These are phyloP conservation scores for Orussus abietinus DNA, from an alignment of 1,140 invertebrate genomes.

Conservation along the genomic window DNA sequence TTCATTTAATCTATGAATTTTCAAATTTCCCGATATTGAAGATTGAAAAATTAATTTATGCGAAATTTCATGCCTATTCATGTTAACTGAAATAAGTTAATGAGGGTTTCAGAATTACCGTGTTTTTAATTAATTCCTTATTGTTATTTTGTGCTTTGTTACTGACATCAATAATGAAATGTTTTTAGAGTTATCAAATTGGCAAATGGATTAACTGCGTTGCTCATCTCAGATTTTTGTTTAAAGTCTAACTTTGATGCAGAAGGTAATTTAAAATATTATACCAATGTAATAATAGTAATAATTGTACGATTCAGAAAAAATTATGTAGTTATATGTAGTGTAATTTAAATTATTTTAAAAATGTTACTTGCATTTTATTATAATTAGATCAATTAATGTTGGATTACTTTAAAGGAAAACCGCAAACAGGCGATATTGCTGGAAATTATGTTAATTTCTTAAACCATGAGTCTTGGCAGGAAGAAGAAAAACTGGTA, in stretches of 20 bases:
- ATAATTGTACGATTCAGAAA: conserved; percentile 14
- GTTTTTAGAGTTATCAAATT: conserved; percentile 59
- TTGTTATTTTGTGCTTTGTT: too few relatives aligned
- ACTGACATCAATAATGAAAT: neutral
- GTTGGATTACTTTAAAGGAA: conserved; percentile 2
- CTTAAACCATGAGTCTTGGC: conserved; percentile 13
- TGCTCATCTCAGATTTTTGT: conserved; percentile 62
- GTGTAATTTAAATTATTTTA: too few relatives aligned
- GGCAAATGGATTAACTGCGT: conserved; percentile 64
- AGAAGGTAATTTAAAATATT: too few relatives aligned
- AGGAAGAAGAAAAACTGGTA: conserved; percentile 48
- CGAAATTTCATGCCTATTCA: too few relatives aligned
- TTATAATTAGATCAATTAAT: conserved; percentile 5
- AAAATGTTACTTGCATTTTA: neutral
- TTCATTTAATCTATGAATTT: too few relatives aligned
- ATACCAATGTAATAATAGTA: too few relatives aligned
- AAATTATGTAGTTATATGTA: neutral
- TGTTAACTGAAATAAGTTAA: too few relatives aligned
- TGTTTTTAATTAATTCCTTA: too few relatives aligned
- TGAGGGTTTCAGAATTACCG: too few relatives aligned
- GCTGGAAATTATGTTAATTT: conserved; percentile 16
- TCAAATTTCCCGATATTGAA: too few relatives aligned
- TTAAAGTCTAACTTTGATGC: conserved; percentile 6
- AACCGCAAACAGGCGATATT: too few relatives aligned
- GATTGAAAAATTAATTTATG: too few relatives aligned